Evolutionary conservation across 2,797 vertebrate species (phyloP), one percentile per base, ranked within the genome.

Genomic region (Carapus acus): DNA sequence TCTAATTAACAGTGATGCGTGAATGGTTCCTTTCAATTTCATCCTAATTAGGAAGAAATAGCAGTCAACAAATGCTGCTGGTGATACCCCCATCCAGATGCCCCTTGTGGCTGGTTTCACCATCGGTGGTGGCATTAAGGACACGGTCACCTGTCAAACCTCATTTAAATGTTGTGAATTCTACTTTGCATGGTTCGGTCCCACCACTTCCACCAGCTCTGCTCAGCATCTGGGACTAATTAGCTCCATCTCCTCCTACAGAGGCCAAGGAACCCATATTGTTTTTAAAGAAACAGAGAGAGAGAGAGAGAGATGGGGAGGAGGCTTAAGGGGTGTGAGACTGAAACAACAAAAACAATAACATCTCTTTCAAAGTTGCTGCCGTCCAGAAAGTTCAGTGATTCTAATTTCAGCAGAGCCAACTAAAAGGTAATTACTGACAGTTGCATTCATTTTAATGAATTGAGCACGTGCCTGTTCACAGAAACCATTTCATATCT

Each of bases 1-100:
- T 58, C 66, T 79, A 85, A 85, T 82, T 82, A 83, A 66, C 50
- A 57, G 34, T 82, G 78, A 79, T 74, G 75, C 56, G 43, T 33
- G 49, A 57, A 74, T 66, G 59, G 58, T 39, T 70, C 62, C 58
- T 81, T 83, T 74, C 75, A 63, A 71, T 67, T 77, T 57, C 22
- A 12, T 37, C 40, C 47, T 74, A 88, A 87, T 86, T 85, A 84
- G 58, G 58, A 55, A 62, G 71, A 36, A 73, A 58, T 57, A 67
- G 55, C 55, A 77, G 81, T 86, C 77, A 77, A 81, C 78, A 69
- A 74, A 68, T 67, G 75, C 62, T 57, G 58, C 50, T 52, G 49
- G 54, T 61, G 65, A 77, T 77, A 62, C 70, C 27, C n/a, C 43
- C 54, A 65, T 71, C 78, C 70, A 76, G 79, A 76, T 59, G 43